These are phyloP conservation scores for Callorhinus ursinus DNA, from an alignment of 2,113 vertebrate genomes.

Conservation along the genomic window DNA sequence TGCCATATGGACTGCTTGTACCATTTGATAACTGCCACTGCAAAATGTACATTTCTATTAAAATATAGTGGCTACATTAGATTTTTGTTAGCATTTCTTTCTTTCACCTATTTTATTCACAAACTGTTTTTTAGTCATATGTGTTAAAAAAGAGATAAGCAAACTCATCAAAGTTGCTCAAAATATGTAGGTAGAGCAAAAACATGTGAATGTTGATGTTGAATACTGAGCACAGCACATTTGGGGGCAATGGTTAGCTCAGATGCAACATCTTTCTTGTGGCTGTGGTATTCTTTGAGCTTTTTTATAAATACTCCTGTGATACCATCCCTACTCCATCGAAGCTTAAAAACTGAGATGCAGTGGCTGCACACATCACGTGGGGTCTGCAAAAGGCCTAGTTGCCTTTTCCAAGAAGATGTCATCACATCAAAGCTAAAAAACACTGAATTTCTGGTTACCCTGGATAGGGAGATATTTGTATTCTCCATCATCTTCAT, in stretches of 20 bases:
- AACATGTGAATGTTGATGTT: background rate
- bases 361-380: rapidly evolving
- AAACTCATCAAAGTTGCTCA: background rate
- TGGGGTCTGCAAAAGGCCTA: background rate
- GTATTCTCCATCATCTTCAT: background rate
- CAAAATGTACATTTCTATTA: background rate
- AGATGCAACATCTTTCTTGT: background rate
- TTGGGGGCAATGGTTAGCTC: background rate
- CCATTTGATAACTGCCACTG: background rate
- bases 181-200: background rate
- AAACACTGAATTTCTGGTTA: background rate
- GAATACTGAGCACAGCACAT: background rate
- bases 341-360: background rate
- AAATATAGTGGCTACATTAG: background rate
- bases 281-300: background rate
- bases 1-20: background rate
- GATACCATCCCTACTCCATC: rapidly evolving
- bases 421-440: background rate
- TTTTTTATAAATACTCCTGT: background rate
- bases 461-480: background rate
- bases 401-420: background rate
- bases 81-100: background rate
- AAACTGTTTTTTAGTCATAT: background rate
- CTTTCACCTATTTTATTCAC: background rate
- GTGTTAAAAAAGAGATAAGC: background rate